phyloP scores from a whole-genome alignment of 1,140 invertebrate genomes.

The Stenopsyche tienmushanensis region DNA sequence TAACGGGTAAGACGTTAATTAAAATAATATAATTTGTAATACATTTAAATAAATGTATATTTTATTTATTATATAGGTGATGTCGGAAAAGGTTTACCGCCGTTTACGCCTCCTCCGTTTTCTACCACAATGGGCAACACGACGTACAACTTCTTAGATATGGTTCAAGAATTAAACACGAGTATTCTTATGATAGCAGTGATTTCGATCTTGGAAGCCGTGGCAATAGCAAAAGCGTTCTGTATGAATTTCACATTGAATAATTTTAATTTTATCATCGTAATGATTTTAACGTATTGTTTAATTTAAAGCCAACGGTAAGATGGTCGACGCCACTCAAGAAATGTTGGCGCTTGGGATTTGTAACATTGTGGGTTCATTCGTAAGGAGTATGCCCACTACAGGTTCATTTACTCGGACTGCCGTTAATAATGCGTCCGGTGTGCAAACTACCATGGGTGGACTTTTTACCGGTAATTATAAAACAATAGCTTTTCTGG shows the following conservation, averaged over 20 bases:
- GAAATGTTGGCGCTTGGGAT: conserved; percentile 75
- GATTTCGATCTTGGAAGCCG: conserved; percentile 71
- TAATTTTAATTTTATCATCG: conserved; percentile 2
- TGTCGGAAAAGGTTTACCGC: conserved; percentile 60
- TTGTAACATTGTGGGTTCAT: conserved; percentile 78
- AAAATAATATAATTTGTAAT: conserved; percentile 17
- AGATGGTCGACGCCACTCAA: conserved; percentile 71
- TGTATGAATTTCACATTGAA: conserved; percentile 53
- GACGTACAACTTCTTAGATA: conserved; percentile 57
- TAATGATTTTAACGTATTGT: conserved; percentile 5
- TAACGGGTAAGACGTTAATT: conserved; percentile 55
- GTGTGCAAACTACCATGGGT: conserved; percentile 77
- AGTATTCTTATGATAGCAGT: conserved; percentile 67
- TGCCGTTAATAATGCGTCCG: conserved; percentile 84
- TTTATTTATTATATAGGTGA: conserved; percentile 43
- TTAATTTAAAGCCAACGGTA: conserved; percentile 63
- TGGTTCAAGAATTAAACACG: conserved; percentile 60
- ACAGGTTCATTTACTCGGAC: conserved; percentile 84
- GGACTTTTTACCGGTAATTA: conserved; percentile 66
- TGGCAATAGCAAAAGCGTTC: conserved; percentile 79
- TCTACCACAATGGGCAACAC: conserved; percentile 50
- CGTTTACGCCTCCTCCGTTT: conserved; percentile 61
- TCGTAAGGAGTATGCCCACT: conserved; percentile 78
- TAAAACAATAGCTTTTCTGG: too few species aligned
- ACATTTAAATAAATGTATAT: too few species aligned